Evolutionary conservation across 1,140 invertebrate species (phyloP).

Genomic region (Drosophila suzukii): DNA sequence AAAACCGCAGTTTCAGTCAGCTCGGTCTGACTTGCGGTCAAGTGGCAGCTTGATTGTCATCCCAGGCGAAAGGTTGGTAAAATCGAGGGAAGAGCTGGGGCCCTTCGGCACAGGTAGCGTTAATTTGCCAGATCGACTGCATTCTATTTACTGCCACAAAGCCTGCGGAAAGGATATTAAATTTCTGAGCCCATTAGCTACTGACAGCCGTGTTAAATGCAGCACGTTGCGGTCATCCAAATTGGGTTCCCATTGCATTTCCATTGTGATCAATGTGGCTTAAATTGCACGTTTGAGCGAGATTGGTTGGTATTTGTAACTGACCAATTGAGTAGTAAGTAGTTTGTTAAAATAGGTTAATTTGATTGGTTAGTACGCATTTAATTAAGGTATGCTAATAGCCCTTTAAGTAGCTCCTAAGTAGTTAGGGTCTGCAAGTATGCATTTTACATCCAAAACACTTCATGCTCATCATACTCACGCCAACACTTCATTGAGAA

Average conservation of each 20-base stretch:
- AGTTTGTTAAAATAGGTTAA: neutral
- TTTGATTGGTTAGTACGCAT: neutral
- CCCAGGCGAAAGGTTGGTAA: neutral
- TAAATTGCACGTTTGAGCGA: neutral
- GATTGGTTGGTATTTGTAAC: too few relatives aligned
- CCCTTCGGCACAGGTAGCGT: constrained; percentile 2
- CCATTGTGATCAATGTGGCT: constrained; percentile 15
- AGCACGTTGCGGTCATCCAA: constrained; percentile 8
- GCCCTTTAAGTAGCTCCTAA: neutral
- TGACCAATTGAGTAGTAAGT: too few relatives aligned
- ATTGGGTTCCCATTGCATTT: constrained; percentile 4
- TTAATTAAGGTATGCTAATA: neutral
- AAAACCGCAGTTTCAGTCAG: constrained; percentile 16
- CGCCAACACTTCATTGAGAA: neutral
- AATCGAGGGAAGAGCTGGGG: neutral
- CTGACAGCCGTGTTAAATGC: constrained; percentile 8
- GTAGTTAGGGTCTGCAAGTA: neutral
- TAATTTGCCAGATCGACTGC: constrained; percentile 41
- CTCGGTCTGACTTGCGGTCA: neutral
- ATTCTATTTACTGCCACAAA: constrained; percentile 24
- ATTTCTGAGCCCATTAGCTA: constrained; percentile 7
- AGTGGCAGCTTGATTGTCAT: constrained; percentile 9
- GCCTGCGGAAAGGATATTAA: constrained; percentile 6
- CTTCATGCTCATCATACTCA: neutral
- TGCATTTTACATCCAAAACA: neutral